A percentile compares a stretch with the other conserved stretches of the same genome.
These are phyloP conservation scores for Drosophila nigromelanica DNA, from an alignment of 1,140 invertebrate species.

Conservation along the genomic window DNA sequence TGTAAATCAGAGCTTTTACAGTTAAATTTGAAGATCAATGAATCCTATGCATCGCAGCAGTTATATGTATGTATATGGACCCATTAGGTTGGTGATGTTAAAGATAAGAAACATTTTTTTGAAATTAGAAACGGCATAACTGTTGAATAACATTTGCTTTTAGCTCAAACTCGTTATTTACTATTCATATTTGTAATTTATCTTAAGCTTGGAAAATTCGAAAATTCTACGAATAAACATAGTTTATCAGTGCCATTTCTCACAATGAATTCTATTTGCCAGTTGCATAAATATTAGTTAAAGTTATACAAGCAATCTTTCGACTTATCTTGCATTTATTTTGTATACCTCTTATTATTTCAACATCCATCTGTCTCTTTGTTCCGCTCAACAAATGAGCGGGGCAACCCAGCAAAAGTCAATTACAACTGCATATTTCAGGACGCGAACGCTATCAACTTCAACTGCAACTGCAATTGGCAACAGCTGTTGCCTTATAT, in stretches of 20 bases:
- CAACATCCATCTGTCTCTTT: not conserved
- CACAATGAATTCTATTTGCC: not conserved
- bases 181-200: too few species aligned
- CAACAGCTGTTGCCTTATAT: constrained; percentile 34
- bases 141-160: too few species aligned
- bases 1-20: constrained; percentile 12
- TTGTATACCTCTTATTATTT: not conserved
- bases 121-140: too few species aligned
- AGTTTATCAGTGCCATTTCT: too few species aligned
- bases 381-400: constrained; percentile 13
- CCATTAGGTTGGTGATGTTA: too few species aligned
- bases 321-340: not conserved
- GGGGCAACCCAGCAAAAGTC: constrained; percentile 1
- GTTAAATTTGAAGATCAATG: constrained; percentile 6
- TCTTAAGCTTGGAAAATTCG: too few species aligned
- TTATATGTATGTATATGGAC: too few species aligned
- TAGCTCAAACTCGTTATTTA: too few species aligned
- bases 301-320: not conserved
- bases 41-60: not conserved
- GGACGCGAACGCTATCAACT: constrained; percentile 8
- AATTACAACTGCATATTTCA: constrained; percentile 36
- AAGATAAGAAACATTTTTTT: too few species aligned
- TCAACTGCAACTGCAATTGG: constrained; percentile 17
- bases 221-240: too few species aligned
- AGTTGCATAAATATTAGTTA: not conserved